phyloP scores from a whole-genome alignment of 2,113 vertebrate genomes.

The Mixornis gularis region DNA sequence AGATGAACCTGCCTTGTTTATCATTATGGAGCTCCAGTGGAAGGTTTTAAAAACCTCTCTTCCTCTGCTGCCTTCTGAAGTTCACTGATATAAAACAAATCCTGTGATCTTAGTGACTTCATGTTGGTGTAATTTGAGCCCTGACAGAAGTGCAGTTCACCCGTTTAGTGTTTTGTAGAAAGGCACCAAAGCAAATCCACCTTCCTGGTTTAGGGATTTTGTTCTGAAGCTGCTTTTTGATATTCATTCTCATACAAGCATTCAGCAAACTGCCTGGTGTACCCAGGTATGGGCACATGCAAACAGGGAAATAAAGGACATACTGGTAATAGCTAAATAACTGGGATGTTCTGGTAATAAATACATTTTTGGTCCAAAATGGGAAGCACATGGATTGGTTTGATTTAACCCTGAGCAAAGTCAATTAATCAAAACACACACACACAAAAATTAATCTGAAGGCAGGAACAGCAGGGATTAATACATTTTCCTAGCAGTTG shows the following conservation, averaged over 20 bases:
- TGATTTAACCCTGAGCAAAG: neutral
- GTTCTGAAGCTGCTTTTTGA: neutral
- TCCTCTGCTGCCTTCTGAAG: neutral
- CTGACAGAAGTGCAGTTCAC: neutral
- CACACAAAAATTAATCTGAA: neutral
- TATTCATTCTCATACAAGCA: neutral
- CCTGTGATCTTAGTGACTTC: neutral
- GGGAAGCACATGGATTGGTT: neutral
- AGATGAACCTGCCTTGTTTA: neutral
- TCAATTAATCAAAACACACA: constrained; percentile 8
- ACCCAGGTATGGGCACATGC: neutral
- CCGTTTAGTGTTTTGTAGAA: neutral
- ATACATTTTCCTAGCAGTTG: neutral
- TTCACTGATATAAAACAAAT: neutral
- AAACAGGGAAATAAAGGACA: neutral
- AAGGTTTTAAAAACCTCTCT: neutral
- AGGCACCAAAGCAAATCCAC: constrained; percentile 4
- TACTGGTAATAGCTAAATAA: neutral
- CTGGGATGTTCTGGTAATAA: neutral
- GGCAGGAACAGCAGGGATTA: neutral
- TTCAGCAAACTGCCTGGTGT: neutral
- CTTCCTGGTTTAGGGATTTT: neutral
- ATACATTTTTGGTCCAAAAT: neutral
- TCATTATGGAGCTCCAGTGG: neutral
- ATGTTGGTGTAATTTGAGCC: neutral